Conservation (phyloP, 2,797 vertebrate genomes). For the Hybognathus amarus region DNA sequence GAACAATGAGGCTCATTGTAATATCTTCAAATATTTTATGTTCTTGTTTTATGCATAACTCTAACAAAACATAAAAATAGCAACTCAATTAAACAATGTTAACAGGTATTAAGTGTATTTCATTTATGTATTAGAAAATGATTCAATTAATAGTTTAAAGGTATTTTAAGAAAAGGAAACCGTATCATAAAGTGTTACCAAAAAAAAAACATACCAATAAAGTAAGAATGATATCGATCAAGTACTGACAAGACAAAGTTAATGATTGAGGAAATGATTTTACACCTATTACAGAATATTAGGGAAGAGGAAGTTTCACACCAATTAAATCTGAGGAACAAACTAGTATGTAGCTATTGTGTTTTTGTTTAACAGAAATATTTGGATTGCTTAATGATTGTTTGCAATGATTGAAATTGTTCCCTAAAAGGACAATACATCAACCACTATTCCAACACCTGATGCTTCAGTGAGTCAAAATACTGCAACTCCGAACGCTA, state of each 20-base stretch:
- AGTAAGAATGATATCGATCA: no score
- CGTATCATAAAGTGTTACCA: background rate
- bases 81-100: background rate
- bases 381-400: no score
- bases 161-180: background rate
- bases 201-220: background rate
- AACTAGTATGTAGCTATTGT: background rate
- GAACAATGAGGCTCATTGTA: background rate
- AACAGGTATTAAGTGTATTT: background rate
- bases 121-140: no score
- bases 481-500: background rate
- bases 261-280: background rate
- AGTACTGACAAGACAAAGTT: background rate
- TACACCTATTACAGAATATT: background rate
- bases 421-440: background rate
- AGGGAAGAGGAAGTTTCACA: constrained; percentile 12
- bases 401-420: no score
- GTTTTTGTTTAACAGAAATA: background rate
- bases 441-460: background rate
- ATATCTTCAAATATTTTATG: background rate
- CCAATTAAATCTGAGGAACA: background rate
- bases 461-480: background rate
- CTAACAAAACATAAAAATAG: background rate
- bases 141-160: background rate
- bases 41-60: background rate